Evolutionary conservation across 2,113 vertebrate species (phyloP).

Genomic region (Hiodon tergisus): DNA sequence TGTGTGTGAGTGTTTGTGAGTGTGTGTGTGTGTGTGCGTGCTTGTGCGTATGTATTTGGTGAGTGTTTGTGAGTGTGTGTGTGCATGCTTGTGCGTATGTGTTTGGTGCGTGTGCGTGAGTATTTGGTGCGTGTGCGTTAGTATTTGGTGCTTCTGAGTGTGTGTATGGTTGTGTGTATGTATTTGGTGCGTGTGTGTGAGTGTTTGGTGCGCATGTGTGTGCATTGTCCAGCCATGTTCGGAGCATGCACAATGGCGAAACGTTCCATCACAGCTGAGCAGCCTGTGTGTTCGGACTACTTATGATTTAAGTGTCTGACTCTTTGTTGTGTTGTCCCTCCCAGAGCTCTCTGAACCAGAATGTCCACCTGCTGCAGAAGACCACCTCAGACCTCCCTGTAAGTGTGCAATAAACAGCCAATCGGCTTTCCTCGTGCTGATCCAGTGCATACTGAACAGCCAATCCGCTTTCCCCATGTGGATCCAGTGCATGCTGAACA

Average conservation of each 20-base stretch:
- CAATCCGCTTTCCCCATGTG: neutral
- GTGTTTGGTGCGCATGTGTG: neutral
- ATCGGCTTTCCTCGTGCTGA: too few species aligned
- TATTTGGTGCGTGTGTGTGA: too few species aligned
- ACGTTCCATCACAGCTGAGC: neutral
- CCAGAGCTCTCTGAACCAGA: conserved; percentile 72
- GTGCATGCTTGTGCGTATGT: too few species aligned
- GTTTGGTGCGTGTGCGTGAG: too few species aligned
- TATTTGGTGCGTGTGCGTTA: too few species aligned
- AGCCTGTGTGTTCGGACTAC: neutral
- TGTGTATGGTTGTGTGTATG: too few species aligned
- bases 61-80: too few species aligned
- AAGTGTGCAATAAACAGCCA: conserved; percentile 37
- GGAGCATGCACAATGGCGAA: conserved; percentile 27
- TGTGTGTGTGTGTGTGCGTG: too few species aligned
- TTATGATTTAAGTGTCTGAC: conserved; percentile 14
- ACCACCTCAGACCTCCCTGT: conserved; percentile 70
- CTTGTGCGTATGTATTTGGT: too few species aligned
- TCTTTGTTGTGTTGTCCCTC: conserved; percentile 4
- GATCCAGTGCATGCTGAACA: too few species aligned
- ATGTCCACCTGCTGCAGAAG: conserved; percentile 69
- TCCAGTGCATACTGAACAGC: neutral
- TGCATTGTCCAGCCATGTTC: conserved; percentile 10
- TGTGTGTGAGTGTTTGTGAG: too few species aligned
- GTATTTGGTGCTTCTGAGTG: too few species aligned